phyloP scores from a whole-genome alignment of 2,797 vertebrate species.

The Myiotriccus ornatus region DNA sequence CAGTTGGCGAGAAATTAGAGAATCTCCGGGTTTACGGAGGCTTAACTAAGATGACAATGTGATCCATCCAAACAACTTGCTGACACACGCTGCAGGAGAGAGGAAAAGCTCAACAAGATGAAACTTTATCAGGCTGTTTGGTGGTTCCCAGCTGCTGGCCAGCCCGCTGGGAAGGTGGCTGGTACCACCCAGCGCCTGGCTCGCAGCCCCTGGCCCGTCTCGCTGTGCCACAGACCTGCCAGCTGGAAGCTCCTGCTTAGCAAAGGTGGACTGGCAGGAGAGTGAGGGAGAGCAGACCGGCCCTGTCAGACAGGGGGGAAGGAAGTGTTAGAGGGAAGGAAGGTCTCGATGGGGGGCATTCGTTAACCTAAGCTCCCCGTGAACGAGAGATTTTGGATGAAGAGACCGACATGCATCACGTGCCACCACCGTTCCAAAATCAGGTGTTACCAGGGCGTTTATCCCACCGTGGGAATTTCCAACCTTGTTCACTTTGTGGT shows the following conservation, averaged over 20 bases:
- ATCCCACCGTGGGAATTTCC: background rate
- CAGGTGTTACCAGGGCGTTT: background rate
- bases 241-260: background rate
- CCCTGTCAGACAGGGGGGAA: background rate
- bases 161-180: background rate
- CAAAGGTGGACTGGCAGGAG: background rate
- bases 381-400: background rate
- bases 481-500: background rate
- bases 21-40: background rate
- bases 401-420: background rate
- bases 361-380: background rate
- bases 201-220: fast-evolving
- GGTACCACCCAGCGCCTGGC: background rate
- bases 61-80: background rate
- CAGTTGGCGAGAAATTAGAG: background rate
- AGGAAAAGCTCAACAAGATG: background rate
- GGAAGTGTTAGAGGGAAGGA: background rate
- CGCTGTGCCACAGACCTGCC: background rate
- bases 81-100: background rate
- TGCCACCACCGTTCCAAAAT: background rate
- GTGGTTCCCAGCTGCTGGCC: background rate
- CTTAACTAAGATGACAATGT: background rate
- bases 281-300: background rate
- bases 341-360: background rate
- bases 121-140: background rate